Percentiles rank a stretch among this genome's conserved stretches.
These are phyloP conservation scores for Dione vanillae DNA, from an alignment of 2,888 invertebrate species.

Conservation along the genomic window DNA sequence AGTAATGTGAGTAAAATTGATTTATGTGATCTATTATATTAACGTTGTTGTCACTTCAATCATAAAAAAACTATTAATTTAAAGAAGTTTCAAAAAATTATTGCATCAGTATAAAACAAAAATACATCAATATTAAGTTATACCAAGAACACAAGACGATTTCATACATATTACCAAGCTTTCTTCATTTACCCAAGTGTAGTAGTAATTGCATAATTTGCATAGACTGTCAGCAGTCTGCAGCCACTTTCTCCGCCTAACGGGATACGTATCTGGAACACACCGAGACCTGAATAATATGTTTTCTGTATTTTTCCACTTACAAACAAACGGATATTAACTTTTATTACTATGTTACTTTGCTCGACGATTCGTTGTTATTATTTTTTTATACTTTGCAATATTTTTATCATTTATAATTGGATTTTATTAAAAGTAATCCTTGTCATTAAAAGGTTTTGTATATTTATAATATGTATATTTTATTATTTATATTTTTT, in stretches of 20 bases:
- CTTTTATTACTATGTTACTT: constrained; percentile 23
- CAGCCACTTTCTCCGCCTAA: constrained; percentile 79
- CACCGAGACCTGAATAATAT: constrained; percentile 46
- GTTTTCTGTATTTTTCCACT: constrained; percentile 33
- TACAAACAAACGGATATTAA: constrained; percentile 24
- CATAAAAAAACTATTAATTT: neutral
- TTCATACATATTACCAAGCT: constrained; percentile 18
- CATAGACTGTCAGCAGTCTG: constrained; percentile 64
- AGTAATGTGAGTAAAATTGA: too few species aligned
- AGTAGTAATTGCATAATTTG: constrained; percentile 78
- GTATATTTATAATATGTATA: neutral
- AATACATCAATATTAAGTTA: neutral
- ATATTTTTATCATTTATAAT: constrained; percentile 13
- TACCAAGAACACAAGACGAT: constrained; percentile 9
- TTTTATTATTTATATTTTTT: too few species aligned
- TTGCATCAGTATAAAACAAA: neutral
- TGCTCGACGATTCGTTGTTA: neutral
- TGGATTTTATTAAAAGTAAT: neutral
- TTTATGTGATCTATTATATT: too few species aligned
- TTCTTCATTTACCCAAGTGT: constrained; percentile 33
- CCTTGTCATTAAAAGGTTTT: too few species aligned
- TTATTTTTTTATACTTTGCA: constrained; percentile 7
- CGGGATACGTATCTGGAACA: constrained; percentile 77
- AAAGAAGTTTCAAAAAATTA: neutral
- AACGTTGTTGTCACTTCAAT: neutral